Evolutionary conservation across 2,888 invertebrate genomes (phyloP).

Genomic region (Pterobdella sp.): DNA sequence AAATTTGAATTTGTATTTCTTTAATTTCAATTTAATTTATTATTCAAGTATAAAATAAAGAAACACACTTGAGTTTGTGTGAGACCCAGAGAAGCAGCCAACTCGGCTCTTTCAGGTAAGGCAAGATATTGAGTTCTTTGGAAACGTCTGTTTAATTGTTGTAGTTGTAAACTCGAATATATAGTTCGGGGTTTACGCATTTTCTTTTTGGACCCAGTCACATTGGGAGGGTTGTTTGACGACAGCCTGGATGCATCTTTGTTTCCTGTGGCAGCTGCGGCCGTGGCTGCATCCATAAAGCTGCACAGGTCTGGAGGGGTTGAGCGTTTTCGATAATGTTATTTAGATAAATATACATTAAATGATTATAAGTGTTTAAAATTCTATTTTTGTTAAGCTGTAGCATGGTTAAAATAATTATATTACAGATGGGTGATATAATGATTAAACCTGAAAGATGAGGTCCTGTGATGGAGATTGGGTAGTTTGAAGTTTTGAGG

Average conservation of each 20-base stretch:
- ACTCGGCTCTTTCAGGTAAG: constrained; percentile 93
- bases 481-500: neutral
- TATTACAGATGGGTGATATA: too few relatives aligned
- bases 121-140: constrained; percentile 98
- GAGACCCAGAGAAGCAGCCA: constrained; percentile 79
- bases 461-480: constrained; percentile 1
- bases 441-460: constrained; percentile 10
- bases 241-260: neutral
- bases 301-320: constrained; percentile 7
- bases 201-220: constrained; percentile 67
- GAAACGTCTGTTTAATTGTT: constrained; percentile 94
- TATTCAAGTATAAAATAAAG: too few relatives aligned
- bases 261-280: neutral
- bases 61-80: constrained; percentile 7
- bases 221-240: neutral
- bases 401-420: too few relatives aligned
- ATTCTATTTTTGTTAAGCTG: too few relatives aligned
- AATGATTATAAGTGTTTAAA: too few relatives aligned
- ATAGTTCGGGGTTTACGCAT: constrained; percentile 99
- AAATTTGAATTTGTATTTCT: too few relatives aligned
- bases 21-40: too few relatives aligned
- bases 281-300: constrained; percentile 12
- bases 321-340: too few relatives aligned
- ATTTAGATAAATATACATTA: too few relatives aligned
- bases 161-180: constrained; percentile 94